phyloP scores from a whole-genome alignment of 2,888 invertebrate species.

The Selenia dentaria region DNA sequence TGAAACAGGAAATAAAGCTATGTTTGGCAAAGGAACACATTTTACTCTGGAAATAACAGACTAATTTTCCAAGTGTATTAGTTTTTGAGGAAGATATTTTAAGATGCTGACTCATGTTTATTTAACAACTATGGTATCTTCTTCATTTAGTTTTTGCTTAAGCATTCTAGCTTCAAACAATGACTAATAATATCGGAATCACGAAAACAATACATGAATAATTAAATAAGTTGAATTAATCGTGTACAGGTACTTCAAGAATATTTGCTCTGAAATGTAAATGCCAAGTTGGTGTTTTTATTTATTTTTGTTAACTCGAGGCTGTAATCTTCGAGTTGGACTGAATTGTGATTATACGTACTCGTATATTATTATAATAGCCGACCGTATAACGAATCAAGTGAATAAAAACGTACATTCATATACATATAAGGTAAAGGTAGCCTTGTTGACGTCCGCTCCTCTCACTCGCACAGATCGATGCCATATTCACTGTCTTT shows the following conservation, averaged over 20 bases:
- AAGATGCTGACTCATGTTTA: too few relatives aligned
- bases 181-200: slow-evolving; percentile 2
- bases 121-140: too few relatives aligned
- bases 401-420: slow-evolving; percentile 81
- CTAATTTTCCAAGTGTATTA: too few relatives aligned
- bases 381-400: slow-evolving; percentile 76
- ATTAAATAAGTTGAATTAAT: too few relatives aligned
- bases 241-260: background rate
- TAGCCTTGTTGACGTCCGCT: slow-evolving; percentile 75
- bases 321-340: slow-evolving; percentile 55
- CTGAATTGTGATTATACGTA: slow-evolving; percentile 65
- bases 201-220: background rate
- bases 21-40: slow-evolving; percentile 8
- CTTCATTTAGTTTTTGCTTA: too few relatives aligned
- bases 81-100: too few relatives aligned
- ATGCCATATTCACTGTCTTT: slow-evolving; percentile 57
- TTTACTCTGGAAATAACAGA: too few relatives aligned
- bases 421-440: slow-evolving; percentile 78
- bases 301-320: slow-evolving; percentile 36
- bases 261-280: slow-evolving; percentile 14
- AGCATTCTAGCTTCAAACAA: slow-evolving; percentile 1
- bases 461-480: slow-evolving; percentile 63
- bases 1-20: slow-evolving; percentile 40
- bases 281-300: slow-evolving; percentile 27
- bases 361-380: slow-evolving; percentile 77